These are phyloP conservation scores for Dascyllus trimaculatus DNA, from an alignment of 2,113 vertebrate genomes.

Conservation along the genomic window DNA sequence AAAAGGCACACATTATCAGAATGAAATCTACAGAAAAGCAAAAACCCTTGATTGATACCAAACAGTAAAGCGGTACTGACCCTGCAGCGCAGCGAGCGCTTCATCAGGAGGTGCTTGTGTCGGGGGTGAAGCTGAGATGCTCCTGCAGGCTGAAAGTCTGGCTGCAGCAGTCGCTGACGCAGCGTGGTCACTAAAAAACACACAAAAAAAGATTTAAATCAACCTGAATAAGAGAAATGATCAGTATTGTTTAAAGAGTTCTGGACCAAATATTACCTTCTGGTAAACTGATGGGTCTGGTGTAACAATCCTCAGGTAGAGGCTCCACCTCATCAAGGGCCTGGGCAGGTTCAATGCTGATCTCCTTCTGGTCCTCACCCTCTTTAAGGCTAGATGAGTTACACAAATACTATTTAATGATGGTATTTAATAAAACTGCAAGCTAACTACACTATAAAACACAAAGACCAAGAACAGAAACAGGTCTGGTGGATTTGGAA, in stretches of 20 bases:
- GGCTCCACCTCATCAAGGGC: slow-evolving; percentile 97
- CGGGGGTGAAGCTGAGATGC: slow-evolving; percentile 96
- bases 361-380: slow-evolving; percentile 97
- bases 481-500: too few relatives aligned
- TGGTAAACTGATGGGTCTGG: slow-evolving; percentile 92
- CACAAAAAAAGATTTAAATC: neutral
- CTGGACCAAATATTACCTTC: slow-evolving; percentile 86
- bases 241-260: neutral
- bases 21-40: slow-evolving; percentile 6
- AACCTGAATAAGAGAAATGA: neutral
- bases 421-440: neutral
- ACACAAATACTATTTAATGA: slow-evolving; percentile 26
- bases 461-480: neutral
- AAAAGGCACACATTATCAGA: neutral
- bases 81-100: slow-evolving; percentile 96
- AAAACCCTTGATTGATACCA: neutral
- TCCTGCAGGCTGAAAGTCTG: slow-evolving; percentile 95
- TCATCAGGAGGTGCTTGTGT: slow-evolving; percentile 98
- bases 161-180: slow-evolving; percentile 95
- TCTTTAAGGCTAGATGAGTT: slow-evolving; percentile 90
- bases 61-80: slow-evolving; percentile 76
- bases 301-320: slow-evolving; percentile 97
- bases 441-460: neutral
- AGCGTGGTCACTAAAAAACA: slow-evolving; percentile 93
- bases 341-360: slow-evolving; percentile 94